Percentiles rank a stretch among this genome's conserved stretches.
Conservation (phyloP, 2,113 vertebrate genomes). For the Aldabrachelys gigantea region DNA sequence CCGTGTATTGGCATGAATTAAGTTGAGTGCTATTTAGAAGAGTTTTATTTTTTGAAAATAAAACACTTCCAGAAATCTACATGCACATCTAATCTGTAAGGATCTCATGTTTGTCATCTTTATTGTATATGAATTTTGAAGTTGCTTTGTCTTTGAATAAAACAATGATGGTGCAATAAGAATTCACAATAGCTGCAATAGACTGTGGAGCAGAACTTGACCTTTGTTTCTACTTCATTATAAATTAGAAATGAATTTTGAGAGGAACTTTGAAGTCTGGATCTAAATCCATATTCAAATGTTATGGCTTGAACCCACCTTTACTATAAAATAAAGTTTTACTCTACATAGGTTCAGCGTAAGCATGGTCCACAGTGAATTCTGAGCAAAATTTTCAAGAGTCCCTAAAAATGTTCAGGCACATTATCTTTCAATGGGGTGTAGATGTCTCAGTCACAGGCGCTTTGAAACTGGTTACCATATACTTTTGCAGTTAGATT, state of each 20-base stretch:
- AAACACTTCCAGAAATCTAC: not conserved
- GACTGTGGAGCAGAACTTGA: not conserved
- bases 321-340: not conserved
- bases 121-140: not conserved
- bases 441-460: not conserved
- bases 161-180: not conserved
- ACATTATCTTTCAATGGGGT: not conserved
- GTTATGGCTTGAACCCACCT: not conserved
- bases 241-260: not conserved
- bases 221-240: not conserved
- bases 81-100: not conserved
- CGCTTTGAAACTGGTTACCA: not conserved
- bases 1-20: not conserved
- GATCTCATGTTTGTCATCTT: not conserved
- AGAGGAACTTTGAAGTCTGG: not conserved
- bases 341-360: not conserved
- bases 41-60: not conserved
- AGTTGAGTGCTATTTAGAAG: not conserved
- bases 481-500: not conserved
- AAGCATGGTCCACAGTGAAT: not conserved
- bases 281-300: not conserved
- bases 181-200: not conserved
- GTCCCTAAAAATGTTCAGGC: not conserved
- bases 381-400: not conserved
- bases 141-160: not conserved